phyloP scores from a whole-genome alignment of 2,113 vertebrate species.

The Brachypodius melanocephalos region DNA sequence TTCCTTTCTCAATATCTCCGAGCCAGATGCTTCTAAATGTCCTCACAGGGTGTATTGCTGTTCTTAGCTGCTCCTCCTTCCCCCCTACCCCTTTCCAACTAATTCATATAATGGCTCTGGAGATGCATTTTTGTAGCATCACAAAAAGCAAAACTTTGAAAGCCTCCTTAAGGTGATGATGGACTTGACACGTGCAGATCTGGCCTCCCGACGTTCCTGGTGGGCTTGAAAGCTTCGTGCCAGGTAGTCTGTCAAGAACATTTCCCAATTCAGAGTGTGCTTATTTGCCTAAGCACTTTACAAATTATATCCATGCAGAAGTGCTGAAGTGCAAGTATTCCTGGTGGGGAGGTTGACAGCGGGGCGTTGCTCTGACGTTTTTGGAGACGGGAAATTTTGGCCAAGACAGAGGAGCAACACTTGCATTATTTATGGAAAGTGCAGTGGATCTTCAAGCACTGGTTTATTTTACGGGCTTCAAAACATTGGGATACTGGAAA shows the following conservation, averaged over 20 bases:
- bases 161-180: slow-evolving; percentile 25
- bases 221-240: slow-evolving; percentile 1
- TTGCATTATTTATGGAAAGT: not conserved
- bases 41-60: slow-evolving; percentile 75
- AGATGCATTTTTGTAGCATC: slow-evolving; percentile 70
- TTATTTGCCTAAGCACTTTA: slow-evolving; percentile 41
- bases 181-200: not conserved
- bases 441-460: not conserved
- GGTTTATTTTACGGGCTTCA: not conserved
- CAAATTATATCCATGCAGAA: slow-evolving; percentile 30
- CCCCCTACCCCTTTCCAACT: slow-evolving; percentile 8
- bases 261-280: not conserved
- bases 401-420: not conserved
- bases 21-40: slow-evolving; percentile 73
- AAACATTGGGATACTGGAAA: not conserved
- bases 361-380: not conserved
- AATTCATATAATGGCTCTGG: slow-evolving; percentile 82
- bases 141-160: slow-evolving; percentile 49
- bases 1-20: slow-evolving; percentile 84
- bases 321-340: slow-evolving; percentile 37
- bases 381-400: not conserved
- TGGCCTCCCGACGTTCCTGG: not conserved
- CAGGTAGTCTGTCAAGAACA: slow-evolving; percentile 12
- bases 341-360: not conserved
- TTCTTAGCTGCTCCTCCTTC: slow-evolving; percentile 70